Evolutionary conservation across 2,113 vertebrate species (phyloP), one percentile per base, ranked within the genome.

Genomic region (Danionella cerebrum): DNA sequence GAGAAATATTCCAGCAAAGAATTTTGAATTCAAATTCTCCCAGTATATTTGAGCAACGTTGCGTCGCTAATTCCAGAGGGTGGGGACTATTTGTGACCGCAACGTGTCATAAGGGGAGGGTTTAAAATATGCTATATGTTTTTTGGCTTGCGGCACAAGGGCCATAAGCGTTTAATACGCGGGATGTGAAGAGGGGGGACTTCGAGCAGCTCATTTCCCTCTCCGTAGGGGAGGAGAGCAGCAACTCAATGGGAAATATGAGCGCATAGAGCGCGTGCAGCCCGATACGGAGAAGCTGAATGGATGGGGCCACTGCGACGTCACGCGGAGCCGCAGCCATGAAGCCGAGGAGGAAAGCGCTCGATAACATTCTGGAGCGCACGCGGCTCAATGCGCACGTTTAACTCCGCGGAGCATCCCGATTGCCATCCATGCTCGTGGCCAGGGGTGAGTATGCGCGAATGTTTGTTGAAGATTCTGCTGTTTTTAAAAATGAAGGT

Each of bases 271-370:
- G 77, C 82, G 80, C 65, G 73, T 79, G 82, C 75, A 78, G 83
- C 78, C 84, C 83, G 77, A 71, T 51, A 53, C 78, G 62, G 75
- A 66, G 79, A 85, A 84, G 81, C 89, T 91, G 91, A 92, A 88
- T 91, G 90, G 91, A 90, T 79, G 86, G 86, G 79, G 79, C 80
- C 74, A 70, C 63, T 73, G 78, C 83, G 76, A 91, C 91, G 91
- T 93, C 92, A 94, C 84, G 65, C 39, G 47, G 74, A 78, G 84
- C 84, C 41, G 89, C 90, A 85, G 79, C 85, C 88, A 86, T 81
- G 87, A 79, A 85, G 83, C 82, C 73, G 82, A 75, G 83, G 83
- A 87, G 78, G 83, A 65, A 44, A 73, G 79, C 57, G 83, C 74
- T 79, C 73, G 76, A 81, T 84, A 55, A 50, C 79, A 76, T 79